A percentile compares a stretch with the other conserved stretches of the same genome.
phyloP scores from a whole-genome alignment of 2,797 vertebrate genomes.

The Bradypodion pumilum region DNA sequence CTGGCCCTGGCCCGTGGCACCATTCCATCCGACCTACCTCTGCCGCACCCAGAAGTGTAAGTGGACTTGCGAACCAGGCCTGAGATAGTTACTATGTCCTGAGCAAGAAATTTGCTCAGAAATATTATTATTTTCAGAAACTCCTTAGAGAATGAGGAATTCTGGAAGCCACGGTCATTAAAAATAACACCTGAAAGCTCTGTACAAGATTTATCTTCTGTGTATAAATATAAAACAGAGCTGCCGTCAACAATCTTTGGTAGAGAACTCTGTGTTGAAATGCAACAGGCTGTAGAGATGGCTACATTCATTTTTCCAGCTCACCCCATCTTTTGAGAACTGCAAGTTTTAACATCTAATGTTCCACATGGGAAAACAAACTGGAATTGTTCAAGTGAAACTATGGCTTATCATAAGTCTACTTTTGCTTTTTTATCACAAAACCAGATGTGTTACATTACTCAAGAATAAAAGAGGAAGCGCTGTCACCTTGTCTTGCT shows the following conservation, averaged over 20 bases:
- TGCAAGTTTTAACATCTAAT: neutral
- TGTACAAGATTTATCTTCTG: neutral
- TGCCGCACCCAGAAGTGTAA: too few relatives aligned
- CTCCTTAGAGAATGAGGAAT: too few relatives aligned
- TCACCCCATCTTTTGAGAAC: neutral
- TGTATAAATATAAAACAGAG: neutral
- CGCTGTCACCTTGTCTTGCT: neutral
- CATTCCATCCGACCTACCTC: too few relatives aligned
- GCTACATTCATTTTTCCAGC: neutral
- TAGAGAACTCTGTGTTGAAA: neutral
- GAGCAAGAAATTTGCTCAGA: neutral
- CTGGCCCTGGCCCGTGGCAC: too few relatives aligned
- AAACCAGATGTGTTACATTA: neutral
- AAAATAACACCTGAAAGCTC: neutral
- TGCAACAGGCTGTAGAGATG: neutral
- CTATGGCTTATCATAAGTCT: neutral
- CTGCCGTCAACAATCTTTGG: neutral
- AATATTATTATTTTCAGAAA: too few relatives aligned
- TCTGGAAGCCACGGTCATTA: too few relatives aligned
- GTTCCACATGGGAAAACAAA: neutral
- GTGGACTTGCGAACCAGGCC: neutral
- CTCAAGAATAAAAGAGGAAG: neutral
- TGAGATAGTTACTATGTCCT: neutral
- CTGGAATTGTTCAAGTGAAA: neutral
- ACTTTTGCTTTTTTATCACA: conserved; percentile 1